A percentile compares a stretch with the other conserved stretches of the same genome.
Evolutionary conservation across 1,140 invertebrate genomes (phyloP).

Genomic region (Bombyx mandarina): DNA sequence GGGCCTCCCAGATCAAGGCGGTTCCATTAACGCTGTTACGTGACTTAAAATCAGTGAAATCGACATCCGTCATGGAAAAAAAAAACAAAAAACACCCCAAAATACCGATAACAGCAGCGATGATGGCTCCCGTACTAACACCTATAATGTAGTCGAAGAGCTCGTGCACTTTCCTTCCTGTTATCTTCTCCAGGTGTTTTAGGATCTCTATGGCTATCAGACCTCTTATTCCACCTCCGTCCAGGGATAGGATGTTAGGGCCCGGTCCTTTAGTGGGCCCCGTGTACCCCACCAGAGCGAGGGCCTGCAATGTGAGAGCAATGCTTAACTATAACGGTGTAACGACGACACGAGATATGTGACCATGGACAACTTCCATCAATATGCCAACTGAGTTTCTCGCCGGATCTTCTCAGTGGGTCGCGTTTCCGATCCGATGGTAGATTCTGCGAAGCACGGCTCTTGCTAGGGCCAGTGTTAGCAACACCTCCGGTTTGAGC

Average conservation of each 20-base stretch:
- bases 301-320: slow-evolving; percentile 55
- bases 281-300: slow-evolving; percentile 83
- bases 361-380: no score
- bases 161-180: slow-evolving; percentile 76
- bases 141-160: slow-evolving; percentile 94
- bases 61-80: not conserved
- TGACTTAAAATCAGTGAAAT: not conserved
- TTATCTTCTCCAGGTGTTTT: slow-evolving; percentile 81
- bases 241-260: slow-evolving; percentile 87
- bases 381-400: no score
- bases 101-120: slow-evolving; percentile 73
- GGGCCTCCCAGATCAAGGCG: no score
- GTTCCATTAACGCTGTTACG: not conserved
- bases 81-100: not conserved
- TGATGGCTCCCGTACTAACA: slow-evolving; percentile 90
- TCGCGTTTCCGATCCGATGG: no score
- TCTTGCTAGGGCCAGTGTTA: no score
- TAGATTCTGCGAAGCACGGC: no score
- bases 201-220: slow-evolving; percentile 87
- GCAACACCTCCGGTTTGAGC: no score
- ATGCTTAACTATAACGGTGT: no score
- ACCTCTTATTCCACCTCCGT: slow-evolving; percentile 92
- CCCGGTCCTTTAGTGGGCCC: slow-evolving; percentile 80
- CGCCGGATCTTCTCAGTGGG: no score
- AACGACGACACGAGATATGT: no score